Evolutionary conservation across 1,140 invertebrate species (phyloP), one percentile per base, ranked within the genome.

Genomic region (Adelges cooleyi): DNA sequence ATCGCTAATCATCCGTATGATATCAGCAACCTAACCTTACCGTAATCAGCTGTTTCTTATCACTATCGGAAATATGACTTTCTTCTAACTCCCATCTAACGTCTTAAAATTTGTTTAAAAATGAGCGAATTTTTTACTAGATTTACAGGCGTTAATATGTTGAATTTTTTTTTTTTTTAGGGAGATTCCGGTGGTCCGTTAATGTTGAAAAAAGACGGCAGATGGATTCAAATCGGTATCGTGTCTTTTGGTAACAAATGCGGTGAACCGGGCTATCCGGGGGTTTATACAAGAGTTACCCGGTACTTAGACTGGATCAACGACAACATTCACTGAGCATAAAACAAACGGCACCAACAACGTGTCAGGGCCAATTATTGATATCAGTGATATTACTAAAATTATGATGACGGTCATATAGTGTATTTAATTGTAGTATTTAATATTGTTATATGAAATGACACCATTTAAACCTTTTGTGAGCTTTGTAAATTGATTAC

Each of bases 101-200:
- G 36, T n/a, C n/a, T 33, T 11, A 56, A 56, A 17, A 2, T 23
- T 44, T 15, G 20, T 27, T 8, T 15, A 18, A 42, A n/a, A n/a
- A 33, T 33, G 11, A 33, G 11, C 11, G 11, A 5, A 33, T 33
- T 33, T 6, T 5, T 33, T 6, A 11, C 11, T 33, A 33, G 29
- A 6, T 33, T 33, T 6, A 6, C 29, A 11, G 5, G 11, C 29
- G 11, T 33, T 33, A 33, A 33, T 33, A 11, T 33, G 11, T 33
- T 33, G 29, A 33, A 33, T 6, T 33, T 6, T 33, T 33, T 40
- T 15, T 54, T 9, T 42, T 59, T 74, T 59, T 68, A 81, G 79
- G 89, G 89, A 18, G 90, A 92, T 74, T 91, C 87, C 33, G 89
- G 89, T 8, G 90, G 90, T 18, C 88, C 90, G 0, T 71, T 92